Percentiles rank a stretch among this genome's conserved stretches.
Evolutionary conservation across 2,888 invertebrate species (phyloP).

Genomic region (Tupiocoris notatus): DNA sequence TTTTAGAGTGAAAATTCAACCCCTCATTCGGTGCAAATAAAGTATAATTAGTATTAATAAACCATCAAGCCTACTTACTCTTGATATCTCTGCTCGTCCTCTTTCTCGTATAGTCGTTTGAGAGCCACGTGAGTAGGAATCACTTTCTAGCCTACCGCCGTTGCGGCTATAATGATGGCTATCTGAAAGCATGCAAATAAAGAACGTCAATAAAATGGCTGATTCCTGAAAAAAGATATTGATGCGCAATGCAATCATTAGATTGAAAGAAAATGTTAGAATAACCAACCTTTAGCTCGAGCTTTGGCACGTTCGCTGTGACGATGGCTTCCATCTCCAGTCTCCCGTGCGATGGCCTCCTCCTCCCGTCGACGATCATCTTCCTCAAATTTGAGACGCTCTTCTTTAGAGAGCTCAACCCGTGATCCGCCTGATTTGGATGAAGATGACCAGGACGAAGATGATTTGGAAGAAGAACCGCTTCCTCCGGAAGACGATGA

Average conservation of each 20-base stretch:
- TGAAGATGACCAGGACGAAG: constrained; percentile 22
- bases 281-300: neutral
- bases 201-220: neutral
- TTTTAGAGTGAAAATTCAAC: no score
- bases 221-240: neutral
- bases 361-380: constrained; percentile 46
- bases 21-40: no score
- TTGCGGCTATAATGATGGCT: constrained; percentile 41
- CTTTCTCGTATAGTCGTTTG: constrained; percentile 20
- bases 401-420: constrained; percentile 50
- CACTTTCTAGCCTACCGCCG: constrained; percentile 43
- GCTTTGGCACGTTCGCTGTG: constrained; percentile 44
- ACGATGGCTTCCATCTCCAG: constrained; percentile 47
- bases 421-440: constrained; percentile 27
- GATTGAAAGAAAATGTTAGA: no score
- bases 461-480: neutral
- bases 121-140: constrained; percentile 35
- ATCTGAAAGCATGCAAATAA: neutral
- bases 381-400: constrained; percentile 52
- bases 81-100: constrained; percentile 35
- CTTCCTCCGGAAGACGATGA: constrained; percentile 18
- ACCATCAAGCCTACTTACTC: no score
- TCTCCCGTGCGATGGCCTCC: constrained; percentile 44
- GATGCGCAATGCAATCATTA: no score
- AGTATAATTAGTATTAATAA: no score